phyloP scores from a whole-genome alignment of 1,140 invertebrate genomes.

The Drosophila jambulina region DNA sequence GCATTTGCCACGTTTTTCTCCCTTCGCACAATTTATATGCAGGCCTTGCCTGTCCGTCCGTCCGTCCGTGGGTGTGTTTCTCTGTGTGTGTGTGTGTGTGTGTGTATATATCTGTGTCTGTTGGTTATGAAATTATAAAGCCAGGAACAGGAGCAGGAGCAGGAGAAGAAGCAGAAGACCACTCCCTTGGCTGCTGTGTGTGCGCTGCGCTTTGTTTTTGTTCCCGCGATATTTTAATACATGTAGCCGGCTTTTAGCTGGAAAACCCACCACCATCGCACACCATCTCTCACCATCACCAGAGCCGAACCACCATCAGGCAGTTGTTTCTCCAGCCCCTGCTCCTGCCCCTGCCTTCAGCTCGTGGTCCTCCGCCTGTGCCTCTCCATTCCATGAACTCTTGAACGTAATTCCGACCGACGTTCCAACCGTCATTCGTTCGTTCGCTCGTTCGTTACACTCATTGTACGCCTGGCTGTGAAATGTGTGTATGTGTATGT shows the following conservation, averaged over 20 bases:
- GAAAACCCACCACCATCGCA: constrained; percentile 58
- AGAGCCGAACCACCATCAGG: constrained; percentile 40
- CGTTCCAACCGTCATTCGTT: constrained; percentile 52
- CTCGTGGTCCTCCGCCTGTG: constrained; percentile 12
- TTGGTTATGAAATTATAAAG: constrained; percentile 74
- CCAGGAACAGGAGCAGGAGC: constrained; percentile 35
- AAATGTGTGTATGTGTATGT: constrained; percentile 37
- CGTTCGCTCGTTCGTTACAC: constrained; percentile 48
- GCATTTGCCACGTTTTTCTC: constrained; percentile 58
- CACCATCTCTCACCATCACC: constrained; percentile 16
- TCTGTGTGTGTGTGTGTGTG: constrained; percentile 7
- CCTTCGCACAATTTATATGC: constrained; percentile 63
- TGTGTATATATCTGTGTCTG: constrained; percentile 42
- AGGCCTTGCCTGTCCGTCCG: constrained; percentile 16
- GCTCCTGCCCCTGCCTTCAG: neutral
- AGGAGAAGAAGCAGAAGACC: constrained; percentile 30
- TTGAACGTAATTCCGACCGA: constrained; percentile 57
- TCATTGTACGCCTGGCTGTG: constrained; percentile 30
- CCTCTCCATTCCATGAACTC: constrained; percentile 26
- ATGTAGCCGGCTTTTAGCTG: constrained; percentile 62
- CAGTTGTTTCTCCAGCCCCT: constrained; percentile 23
- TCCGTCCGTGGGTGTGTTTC: constrained; percentile 22
- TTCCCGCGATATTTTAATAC: constrained; percentile 63
- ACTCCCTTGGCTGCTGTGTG: constrained; percentile 51
- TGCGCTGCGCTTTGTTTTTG: constrained; percentile 59